These are phyloP conservation scores for Trissolcus japonicus DNA, from an alignment of 2,888 invertebrate genomes.

Conservation along the genomic window DNA sequence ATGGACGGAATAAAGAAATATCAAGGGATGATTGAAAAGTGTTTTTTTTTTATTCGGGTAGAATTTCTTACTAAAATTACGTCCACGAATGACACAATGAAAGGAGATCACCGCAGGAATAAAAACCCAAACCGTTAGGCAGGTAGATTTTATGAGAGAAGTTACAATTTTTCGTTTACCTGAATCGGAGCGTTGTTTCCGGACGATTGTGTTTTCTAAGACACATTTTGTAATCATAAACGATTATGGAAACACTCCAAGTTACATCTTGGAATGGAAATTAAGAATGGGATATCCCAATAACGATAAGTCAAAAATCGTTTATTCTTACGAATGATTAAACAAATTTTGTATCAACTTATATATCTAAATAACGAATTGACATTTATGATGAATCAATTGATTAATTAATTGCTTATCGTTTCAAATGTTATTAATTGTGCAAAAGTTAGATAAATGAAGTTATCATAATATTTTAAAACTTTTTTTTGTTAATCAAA, in stretches of 20 bases:
- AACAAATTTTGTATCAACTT: too few relatives aligned
- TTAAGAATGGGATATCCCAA: not conserved
- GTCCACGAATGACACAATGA: constrained; percentile 7
- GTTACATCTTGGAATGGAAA: not conserved
- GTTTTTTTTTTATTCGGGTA: not conserved
- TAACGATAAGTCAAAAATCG: not conserved
- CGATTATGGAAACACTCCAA: too few relatives aligned
- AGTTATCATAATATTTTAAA: too few relatives aligned
- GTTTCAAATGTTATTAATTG: too few relatives aligned
- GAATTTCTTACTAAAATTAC: not conserved
- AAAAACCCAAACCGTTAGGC: constrained; percentile 12
- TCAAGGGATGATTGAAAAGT: not conserved
- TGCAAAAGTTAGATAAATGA: too few relatives aligned
- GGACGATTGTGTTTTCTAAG: not conserved
- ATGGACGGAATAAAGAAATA: too few relatives aligned
- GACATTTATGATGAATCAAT: too few relatives aligned
- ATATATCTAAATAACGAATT: too few relatives aligned
- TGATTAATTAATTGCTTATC: too few relatives aligned
- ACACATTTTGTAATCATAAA: constrained; percentile 1
- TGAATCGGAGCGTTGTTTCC: constrained; percentile 1
- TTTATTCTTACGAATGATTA: not conserved
- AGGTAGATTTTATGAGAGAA: constrained; percentile 18
- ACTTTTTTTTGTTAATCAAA: too few relatives aligned
- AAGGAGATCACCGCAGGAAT: constrained; percentile 11
- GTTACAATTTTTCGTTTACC: constrained; percentile 20